These are phyloP conservation scores for Salarias fasciatus DNA, from an alignment of 2,797 vertebrate genomes.

Conservation along the genomic window DNA sequence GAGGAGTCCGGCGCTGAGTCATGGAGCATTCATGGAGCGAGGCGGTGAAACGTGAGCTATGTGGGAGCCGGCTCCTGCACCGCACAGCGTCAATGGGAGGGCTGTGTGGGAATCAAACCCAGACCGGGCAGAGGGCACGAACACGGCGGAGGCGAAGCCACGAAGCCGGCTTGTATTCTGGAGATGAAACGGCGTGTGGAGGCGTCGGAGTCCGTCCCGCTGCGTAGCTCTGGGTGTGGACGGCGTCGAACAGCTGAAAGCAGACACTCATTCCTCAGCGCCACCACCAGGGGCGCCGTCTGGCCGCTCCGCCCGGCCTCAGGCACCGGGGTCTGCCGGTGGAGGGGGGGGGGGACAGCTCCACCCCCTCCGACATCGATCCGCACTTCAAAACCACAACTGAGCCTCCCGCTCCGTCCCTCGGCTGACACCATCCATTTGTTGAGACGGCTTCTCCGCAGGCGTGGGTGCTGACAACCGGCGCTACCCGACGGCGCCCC, in stretches of 20 bases:
- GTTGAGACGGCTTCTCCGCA: constrained; percentile 50
- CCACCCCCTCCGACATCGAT: constrained; percentile 62
- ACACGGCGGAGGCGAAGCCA: background rate
- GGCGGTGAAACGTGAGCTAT: constrained; percentile 38
- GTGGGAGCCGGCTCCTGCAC: too few species aligned
- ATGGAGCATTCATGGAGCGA: constrained; percentile 21
- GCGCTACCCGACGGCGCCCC: background rate
- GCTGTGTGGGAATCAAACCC: too few species aligned
- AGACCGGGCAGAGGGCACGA: constrained; percentile 33
- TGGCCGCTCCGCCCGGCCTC: constrained; percentile 27
- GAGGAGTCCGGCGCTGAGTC: too few species aligned
- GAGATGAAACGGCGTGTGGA: background rate
- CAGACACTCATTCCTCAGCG: constrained; percentile 30
- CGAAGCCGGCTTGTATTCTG: too few species aligned
- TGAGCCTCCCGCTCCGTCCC: constrained; percentile 61
- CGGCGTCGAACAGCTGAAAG: constrained; percentile 48
- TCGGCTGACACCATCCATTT: constrained; percentile 75
- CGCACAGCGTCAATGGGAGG: too few species aligned
- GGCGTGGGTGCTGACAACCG: constrained; percentile 46
- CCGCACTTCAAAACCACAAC: constrained; percentile 70
- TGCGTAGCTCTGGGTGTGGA: constrained; percentile 8
- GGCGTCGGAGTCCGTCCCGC: background rate
- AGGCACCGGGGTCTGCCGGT: constrained; percentile 33
- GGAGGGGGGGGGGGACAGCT: constrained; percentile 49
- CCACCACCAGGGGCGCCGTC: background rate